A percentile compares a stretch with the other conserved stretches of the same genome.
Evolutionary conservation across 2,888 invertebrate species (phyloP).

Genomic region (Elegia similella): DNA sequence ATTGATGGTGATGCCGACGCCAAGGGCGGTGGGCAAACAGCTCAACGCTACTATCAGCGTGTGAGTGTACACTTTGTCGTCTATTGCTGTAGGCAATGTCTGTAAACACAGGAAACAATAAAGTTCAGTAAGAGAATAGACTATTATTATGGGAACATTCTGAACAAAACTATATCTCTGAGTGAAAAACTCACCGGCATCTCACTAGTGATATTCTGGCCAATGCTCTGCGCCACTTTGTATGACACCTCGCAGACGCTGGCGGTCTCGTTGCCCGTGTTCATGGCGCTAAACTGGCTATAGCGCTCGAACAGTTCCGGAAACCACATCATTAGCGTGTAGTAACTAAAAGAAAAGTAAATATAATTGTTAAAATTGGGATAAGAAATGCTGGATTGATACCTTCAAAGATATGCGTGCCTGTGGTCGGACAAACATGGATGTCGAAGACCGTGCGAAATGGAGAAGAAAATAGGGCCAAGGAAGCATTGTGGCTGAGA

Average conservation of each 20-base stretch:
- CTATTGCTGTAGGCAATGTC: conserved; percentile 53
- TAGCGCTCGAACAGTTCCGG: conserved; percentile 85
- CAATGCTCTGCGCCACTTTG: conserved; percentile 40
- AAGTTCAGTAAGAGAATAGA: no score
- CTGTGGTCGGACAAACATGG: no score
- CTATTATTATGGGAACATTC: no score
- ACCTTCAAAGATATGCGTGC: no score
- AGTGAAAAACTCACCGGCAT: conserved; percentile 33
- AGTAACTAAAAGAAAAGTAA: conserved; percentile 66
- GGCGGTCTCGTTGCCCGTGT: conserved; percentile 59
- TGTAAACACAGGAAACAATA: conserved; percentile 20
- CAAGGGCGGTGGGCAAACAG: conserved; percentile 80
- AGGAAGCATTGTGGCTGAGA: no score
- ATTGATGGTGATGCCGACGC: conserved; percentile 81
- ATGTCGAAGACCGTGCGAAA: no score
- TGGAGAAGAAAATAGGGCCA: no score
- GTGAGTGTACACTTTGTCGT: conserved; percentile 76
- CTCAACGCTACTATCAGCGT: conserved; percentile 81
- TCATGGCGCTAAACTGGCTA: conserved; percentile 71
- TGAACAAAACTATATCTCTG: neutral
- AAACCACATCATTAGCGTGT: conserved; percentile 86
- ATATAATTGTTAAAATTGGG: no score
- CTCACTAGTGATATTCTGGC: conserved; percentile 37
- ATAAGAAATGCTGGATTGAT: no score
- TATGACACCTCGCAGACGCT: conserved; percentile 81